A percentile compares a stretch with the other conserved stretches of the same genome.
phyloP scores from a whole-genome alignment of 53 echinoderm and acorn worm species.

The Antedon mediterranea region DNA sequence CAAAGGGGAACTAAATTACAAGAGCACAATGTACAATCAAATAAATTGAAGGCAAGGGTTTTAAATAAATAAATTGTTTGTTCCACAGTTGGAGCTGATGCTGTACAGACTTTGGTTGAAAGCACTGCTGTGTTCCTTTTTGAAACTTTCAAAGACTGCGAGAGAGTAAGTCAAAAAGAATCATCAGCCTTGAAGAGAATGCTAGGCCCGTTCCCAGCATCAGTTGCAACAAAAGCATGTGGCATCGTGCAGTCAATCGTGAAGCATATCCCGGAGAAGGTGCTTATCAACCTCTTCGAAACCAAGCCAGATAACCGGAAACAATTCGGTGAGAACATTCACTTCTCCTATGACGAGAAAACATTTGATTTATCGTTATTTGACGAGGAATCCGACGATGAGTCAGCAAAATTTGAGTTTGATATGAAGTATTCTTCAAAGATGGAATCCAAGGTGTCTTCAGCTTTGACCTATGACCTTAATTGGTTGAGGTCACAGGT shows the following conservation, averaged over 20 bases:
- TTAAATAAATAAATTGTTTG: too few species aligned
- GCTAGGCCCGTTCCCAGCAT: conserved; percentile 29
- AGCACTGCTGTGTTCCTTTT: conserved; percentile 49
- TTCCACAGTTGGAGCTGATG: conserved; percentile 74
- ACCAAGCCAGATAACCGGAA: conserved; percentile 2
- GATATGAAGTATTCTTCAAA: conserved; percentile 5
- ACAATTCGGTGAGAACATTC: conserved; percentile 46
- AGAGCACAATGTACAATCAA: too few species aligned
- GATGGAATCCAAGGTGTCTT: conserved; percentile 6
- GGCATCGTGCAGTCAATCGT: conserved; percentile 20
- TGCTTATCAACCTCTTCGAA: conserved; percentile 16
- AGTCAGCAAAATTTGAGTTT: conserved; percentile 5
- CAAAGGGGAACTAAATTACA: too few species aligned
- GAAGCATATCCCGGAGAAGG: conserved; percentile 18
- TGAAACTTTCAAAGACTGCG: conserved; percentile 23
- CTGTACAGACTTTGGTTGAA: conserved; percentile 32
- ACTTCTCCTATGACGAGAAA: conserved; percentile 41
- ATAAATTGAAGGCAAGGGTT: too few species aligned
- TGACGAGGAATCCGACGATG: conserved; percentile 5
- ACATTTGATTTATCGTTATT: conserved; percentile 11
- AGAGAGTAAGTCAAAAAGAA: conserved; percentile 24
- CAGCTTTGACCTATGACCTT: background rate
- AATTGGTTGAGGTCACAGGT: conserved; percentile 61
- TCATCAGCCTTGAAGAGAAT: conserved; percentile 15
- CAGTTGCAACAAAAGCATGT: conserved; percentile 12